Percentiles rank a stretch among this genome's conserved stretches.
phyloP scores from a whole-genome alignment of 2,113 vertebrate species.

The Takifugu bimaculatus region DNA sequence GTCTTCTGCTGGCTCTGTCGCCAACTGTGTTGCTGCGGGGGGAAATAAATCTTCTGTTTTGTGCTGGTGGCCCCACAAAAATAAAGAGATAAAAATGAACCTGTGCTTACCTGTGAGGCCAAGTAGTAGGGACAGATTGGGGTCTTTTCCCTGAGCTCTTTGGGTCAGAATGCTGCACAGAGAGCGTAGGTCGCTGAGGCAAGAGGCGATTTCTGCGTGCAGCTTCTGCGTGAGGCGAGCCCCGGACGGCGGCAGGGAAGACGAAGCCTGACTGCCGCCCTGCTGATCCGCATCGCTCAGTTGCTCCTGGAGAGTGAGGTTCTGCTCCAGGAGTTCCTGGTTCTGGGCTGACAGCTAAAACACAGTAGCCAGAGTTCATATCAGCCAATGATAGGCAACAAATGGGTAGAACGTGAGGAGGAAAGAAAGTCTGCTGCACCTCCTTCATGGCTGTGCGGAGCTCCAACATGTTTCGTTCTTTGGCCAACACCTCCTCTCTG shows the following conservation, averaged over 20 bases:
- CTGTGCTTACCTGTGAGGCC: constrained; percentile 85
- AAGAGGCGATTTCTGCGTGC: constrained; percentile 82
- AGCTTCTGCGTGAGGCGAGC: constrained; percentile 74
- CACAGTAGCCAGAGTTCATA: neutral
- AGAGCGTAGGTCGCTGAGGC: constrained; percentile 86
- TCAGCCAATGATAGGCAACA: neutral
- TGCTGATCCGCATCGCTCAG: constrained; percentile 73
- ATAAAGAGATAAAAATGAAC: neutral
- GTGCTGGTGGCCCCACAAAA: neutral
- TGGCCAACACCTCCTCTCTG: constrained; percentile 80
- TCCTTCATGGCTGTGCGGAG: constrained; percentile 87
- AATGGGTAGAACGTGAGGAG: too few species aligned
- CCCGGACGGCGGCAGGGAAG: constrained; percentile 57
- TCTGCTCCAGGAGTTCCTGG: constrained; percentile 94
- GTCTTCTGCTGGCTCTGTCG: constrained; percentile 73
- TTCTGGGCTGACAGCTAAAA: constrained; percentile 89
- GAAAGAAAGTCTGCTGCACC: constrained; percentile 66
- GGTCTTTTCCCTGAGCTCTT: constrained; percentile 88
- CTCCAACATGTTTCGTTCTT: constrained; percentile 82
- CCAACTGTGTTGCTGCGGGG: constrained; percentile 69
- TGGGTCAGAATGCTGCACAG: constrained; percentile 93
- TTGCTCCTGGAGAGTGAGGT: constrained; percentile 87
- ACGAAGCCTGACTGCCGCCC: constrained; percentile 52
- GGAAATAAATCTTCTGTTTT: neutral
- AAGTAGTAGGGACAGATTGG: constrained; percentile 93